Conservation (phyloP, 2,113 vertebrate genomes). For the Irena cyanogastra region DNA sequence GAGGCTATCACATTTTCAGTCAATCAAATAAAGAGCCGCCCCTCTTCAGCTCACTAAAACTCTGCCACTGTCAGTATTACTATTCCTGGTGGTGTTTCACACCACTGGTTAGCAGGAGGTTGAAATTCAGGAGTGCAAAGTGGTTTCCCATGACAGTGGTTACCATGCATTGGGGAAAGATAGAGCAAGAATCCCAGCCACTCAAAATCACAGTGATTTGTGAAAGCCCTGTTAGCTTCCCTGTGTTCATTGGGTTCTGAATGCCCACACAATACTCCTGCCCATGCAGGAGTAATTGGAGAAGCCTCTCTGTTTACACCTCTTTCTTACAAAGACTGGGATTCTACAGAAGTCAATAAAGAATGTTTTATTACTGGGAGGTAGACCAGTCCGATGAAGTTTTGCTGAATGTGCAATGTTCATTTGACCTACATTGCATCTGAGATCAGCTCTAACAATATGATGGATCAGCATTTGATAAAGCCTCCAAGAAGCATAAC, state of each 20-base stretch:
- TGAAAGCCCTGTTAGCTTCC: background rate
- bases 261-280: background rate
- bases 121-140: background rate
- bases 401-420: background rate
- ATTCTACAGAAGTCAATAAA: background rate
- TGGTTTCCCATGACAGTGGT: background rate
- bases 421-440: background rate
- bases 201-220: background rate
- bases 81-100: background rate
- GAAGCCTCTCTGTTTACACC: background rate
- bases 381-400: background rate
- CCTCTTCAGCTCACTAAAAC: background rate
- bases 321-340: background rate
- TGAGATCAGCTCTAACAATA: background rate
- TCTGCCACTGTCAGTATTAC: background rate
- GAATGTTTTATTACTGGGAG: background rate
- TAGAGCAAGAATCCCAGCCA: background rate
- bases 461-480: background rate
- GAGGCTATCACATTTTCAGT: background rate
- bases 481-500: background rate
- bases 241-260: background rate
- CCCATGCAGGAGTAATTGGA: background rate
- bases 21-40: background rate
- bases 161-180: background rate
- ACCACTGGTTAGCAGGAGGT: background rate